Evolutionary conservation across 2,888 invertebrate species (phyloP).

Genomic region (Eupithecia vulgata): DNA sequence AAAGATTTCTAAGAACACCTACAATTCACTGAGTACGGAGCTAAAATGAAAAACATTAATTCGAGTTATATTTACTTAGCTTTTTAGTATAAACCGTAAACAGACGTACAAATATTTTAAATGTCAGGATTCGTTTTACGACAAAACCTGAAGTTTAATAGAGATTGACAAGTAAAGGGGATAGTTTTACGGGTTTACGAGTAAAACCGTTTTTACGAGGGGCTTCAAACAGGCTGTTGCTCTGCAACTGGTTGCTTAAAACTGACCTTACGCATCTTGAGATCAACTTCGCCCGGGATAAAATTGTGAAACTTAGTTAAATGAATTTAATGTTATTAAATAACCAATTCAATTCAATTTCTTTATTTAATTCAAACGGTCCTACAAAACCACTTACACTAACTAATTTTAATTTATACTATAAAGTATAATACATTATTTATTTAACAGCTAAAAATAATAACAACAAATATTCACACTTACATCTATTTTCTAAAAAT

Average conservation of each 20-base stretch:
- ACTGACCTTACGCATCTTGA: conserved; percentile 5
- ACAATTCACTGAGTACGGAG: neutral
- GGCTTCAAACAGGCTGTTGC: conserved; percentile 34
- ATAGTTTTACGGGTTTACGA: conserved; percentile 38
- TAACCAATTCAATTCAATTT: too few species aligned
- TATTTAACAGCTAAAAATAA: too few species aligned
- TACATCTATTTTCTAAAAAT: too few species aligned
- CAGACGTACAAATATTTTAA: neutral
- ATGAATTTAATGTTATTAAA: too few species aligned
- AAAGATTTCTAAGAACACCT: neutral
- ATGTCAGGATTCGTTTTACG: conserved; percentile 8
- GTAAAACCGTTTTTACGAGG: conserved; percentile 33
- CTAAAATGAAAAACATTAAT: neutral
- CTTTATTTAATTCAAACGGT: too few species aligned
- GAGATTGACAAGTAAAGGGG: conserved; percentile 29
- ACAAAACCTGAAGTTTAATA: conserved; percentile 30
- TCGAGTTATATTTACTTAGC: neutral
- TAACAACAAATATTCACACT: too few species aligned
- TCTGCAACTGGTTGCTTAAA: conserved; percentile 40
- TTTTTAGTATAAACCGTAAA: conserved; percentile 18
- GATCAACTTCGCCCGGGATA: neutral
- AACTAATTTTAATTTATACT: too few species aligned
- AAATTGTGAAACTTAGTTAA: neutral
- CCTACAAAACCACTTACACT: too few species aligned
- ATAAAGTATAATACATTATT: too few species aligned